Percentiles rank a stretch among this genome's conserved stretches.
phyloP scores from a whole-genome alignment of 2,888 invertebrate genomes.

The Halictus quadricinctus region DNA sequence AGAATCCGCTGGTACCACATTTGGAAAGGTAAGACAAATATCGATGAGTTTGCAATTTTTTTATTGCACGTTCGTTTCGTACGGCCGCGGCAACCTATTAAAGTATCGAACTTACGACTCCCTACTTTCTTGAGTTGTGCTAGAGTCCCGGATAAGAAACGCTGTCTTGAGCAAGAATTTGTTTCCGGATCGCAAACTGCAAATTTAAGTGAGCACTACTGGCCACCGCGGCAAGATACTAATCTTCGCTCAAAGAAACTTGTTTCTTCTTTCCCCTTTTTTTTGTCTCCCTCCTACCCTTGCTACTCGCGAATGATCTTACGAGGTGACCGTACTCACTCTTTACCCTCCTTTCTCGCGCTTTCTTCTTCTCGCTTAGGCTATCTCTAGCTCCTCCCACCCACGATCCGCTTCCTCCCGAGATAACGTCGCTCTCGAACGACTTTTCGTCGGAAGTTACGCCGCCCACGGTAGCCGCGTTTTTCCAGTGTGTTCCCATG shows the following conservation, averaged over 20 bases:
- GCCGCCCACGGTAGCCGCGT: constrained; percentile 10
- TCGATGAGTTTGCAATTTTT: too few relatives aligned
- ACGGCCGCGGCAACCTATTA: too few relatives aligned
- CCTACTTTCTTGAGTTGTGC: too few relatives aligned
- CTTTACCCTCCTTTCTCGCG: neutral
- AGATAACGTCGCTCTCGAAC: constrained; percentile 38
- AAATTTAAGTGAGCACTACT: neutral
- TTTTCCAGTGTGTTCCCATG: constrained; percentile 12
- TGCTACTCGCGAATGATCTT: constrained; percentile 53
- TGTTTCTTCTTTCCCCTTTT: constrained; percentile 47
- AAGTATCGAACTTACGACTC: too few relatives aligned
- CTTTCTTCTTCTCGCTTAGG: neutral
- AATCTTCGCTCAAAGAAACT: constrained; percentile 58
- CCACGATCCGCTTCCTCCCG: neutral
- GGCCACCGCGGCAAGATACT: constrained; percentile 55
- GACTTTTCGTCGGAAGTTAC: constrained; percentile 37
- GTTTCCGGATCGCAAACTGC: neutral
- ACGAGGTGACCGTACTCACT: constrained; percentile 45
- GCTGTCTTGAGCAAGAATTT: neutral
- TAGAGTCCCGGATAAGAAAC: too few relatives aligned
- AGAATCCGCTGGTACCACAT: too few relatives aligned
- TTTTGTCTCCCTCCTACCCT: neutral
- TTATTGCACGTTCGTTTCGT: too few relatives aligned
- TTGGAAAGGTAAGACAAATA: too few relatives aligned
- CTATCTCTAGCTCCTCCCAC: neutral